Base-by-base conservation (phyloP, 2,797 vertebrate species). In the Oryzias dopingdopingensis region DNA sequence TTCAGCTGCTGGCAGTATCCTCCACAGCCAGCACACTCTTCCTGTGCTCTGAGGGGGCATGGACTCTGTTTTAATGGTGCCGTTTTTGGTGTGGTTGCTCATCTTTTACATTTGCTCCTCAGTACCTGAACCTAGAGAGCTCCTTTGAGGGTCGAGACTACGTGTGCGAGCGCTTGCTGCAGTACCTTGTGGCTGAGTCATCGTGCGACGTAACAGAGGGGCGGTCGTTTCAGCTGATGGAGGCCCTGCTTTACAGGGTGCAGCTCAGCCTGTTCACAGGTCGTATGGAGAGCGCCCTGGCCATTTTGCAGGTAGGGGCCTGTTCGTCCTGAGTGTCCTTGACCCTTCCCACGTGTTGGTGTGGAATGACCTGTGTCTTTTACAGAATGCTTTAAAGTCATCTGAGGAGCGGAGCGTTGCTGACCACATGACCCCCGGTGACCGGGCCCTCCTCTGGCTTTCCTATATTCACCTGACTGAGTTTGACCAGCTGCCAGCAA, bases 131-230 rank as follows among this genome's bases (percentile, higher is more conserved):
- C 70, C 80, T 97, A 77, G 96, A 98, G 87, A 92, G 76, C 70
- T 93, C 94, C 0, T 98, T 96, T 59, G 95, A 98, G 81, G 96
- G 95, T 59, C 98, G 97, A 73, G 96, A 99, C 87, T 94, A 91
- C 0, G 94, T 98, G 1, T 96, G 96, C 49, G 90, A 90, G 1
- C 94, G 95, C 14, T 91, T 96, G 79, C 81, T 96, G 17, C 91
- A 92, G 49, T 96, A 93, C 62, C 89, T 98, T 4, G 73, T 92
- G 68, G 75, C 81, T 22, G 74, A 88, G 47, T 79, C 67, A 4
- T 67, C 81, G 0, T n/a, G 71, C 4, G 84, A n/a, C 5, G 69
- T 83, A 51, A 80, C 88, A 0, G 92, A 92, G 42, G 78, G 86
- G 4, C 68, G 89, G 44, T 98, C 96, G 22, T 96, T 98, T 85